These are phyloP conservation scores for Bovichtus variegatus DNA, from an alignment of 2,797 vertebrate genomes.

Conservation along the genomic window DNA sequence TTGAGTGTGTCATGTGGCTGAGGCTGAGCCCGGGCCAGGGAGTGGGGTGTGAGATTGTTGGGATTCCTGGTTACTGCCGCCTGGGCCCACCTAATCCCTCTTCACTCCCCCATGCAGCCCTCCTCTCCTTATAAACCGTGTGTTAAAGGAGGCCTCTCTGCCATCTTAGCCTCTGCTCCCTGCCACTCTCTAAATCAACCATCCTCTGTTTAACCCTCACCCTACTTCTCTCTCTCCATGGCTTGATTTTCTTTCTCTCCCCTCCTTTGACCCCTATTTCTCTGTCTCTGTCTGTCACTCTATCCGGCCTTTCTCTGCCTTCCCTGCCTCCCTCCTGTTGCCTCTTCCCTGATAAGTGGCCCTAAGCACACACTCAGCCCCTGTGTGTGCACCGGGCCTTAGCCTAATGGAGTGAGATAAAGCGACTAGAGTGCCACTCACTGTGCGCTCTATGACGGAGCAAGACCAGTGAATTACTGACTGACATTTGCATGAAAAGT, in stretches of 20 bases:
- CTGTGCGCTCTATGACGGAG: conserved; percentile 51
- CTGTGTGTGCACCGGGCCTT: conserved; percentile 75
- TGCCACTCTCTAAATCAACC: conserved; percentile 67
- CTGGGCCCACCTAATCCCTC: conserved; percentile 80
- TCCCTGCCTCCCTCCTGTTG: conserved; percentile 56
- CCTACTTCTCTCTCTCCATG: conserved; percentile 42
- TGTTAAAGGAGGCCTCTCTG: conserved; percentile 79
- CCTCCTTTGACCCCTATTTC: conserved; percentile 37
- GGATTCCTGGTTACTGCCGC: conserved; percentile 83
- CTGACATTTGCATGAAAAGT: conserved; percentile 35
- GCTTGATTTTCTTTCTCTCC: conserved; percentile 38
- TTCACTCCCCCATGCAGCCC: conserved; percentile 62
- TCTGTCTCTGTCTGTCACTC: conserved; percentile 51
- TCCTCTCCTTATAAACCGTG: conserved; percentile 68
- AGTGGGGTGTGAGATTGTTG: conserved; percentile 84
- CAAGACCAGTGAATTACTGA: conserved; percentile 36
- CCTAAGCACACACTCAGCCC: conserved; percentile 79
- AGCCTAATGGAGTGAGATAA: conserved; percentile 84
- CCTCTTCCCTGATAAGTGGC: conserved; percentile 76
- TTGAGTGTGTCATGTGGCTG: conserved; percentile 78
- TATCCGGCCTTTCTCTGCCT: conserved; percentile 60
- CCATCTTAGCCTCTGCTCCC: conserved; percentile 75
- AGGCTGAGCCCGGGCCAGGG: conserved; percentile 72
- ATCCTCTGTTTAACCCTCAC: conserved; percentile 54
- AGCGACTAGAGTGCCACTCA: conserved; percentile 69